Percentiles rank a stretch among this genome's conserved stretches.
phyloP scores from a whole-genome alignment of 2,797 vertebrate genomes.

The Bradypodion pumilum region DNA sequence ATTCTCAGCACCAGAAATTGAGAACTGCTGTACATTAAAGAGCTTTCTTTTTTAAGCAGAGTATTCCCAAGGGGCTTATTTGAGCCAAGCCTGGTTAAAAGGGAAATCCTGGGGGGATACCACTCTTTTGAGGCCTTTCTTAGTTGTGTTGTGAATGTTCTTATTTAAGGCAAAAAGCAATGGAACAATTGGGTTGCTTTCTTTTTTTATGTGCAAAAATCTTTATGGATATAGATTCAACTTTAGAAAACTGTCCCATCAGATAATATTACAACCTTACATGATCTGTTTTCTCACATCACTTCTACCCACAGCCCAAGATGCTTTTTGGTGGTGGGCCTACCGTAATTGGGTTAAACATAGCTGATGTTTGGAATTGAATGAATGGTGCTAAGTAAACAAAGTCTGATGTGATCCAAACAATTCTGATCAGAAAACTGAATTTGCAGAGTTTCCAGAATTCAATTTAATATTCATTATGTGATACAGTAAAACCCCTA shows the following conservation, averaged over 20 bases:
- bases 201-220: not conserved
- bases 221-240: not conserved
- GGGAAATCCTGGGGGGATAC: rapidly evolving
- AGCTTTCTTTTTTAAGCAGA: not conserved
- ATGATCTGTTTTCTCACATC: not conserved
- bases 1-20: rapidly evolving
- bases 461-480: not conserved
- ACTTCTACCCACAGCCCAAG: not conserved
- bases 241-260: not conserved
- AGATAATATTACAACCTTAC: not conserved
- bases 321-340: not conserved
- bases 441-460: too few species aligned
- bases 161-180: not conserved
- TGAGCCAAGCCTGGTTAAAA: not conserved
- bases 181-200: not conserved
- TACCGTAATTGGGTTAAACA: not conserved
- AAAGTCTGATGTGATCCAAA: not conserved
- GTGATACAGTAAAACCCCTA: too few species aligned
- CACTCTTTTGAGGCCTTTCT: not conserved
- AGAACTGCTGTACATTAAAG: not conserved
- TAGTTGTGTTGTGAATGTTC: not conserved
- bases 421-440: not conserved
- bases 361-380: not conserved
- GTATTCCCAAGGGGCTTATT: not conserved
- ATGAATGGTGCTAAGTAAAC: not conserved